Base-by-base conservation (phyloP, 37 sponge, comb jelly and placozoan species). In the Beroe forskalii region DNA sequence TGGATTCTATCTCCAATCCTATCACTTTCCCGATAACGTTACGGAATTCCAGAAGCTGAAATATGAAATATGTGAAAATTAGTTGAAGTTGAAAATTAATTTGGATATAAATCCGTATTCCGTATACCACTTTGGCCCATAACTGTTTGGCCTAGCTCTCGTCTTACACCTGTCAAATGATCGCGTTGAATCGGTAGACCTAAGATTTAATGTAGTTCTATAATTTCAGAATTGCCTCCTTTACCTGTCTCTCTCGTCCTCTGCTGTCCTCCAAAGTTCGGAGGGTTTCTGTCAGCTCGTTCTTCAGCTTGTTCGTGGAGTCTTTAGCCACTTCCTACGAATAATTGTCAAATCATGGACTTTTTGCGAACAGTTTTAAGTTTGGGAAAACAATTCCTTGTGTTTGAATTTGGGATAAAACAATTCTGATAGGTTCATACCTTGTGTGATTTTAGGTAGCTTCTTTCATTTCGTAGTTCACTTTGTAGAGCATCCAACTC, bases 241-340 rank as follows among this genome's bases (percentile, higher is more conserved):
- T 72, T 27, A 80, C 86, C 86, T 80, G 86, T 48, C 86, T 41
- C 60, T 80, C 86, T 2, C 86, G 36, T 1, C 60, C 23, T 37
- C 86, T 80, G 86, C 86, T 48, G 27, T 80, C 86, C 27, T 80
- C 86, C 24, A 80, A 27, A 14, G 86, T 80, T 80, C 86, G 27
- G 55, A 80, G 27, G 3, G 86, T 80, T 27, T 80, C 86, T 25
- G 60, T 80, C 60, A 80, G 86, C 60, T 80, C 86, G 31, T 80
- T 80, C 30, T 72, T 72, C 33, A 72, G 40, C 39, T 72, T 72
- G 2, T 35, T 38, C 14, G 75, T 72, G 30, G 75, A 72, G 20
- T 72, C 75, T 32, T 20, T 72, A 3, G 75, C 75, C 1, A 72
- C 6, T 37, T 72, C 75, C 75, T 72, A 30, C 12, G n/a, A n/a